Conservation (phyloP, 2,113 vertebrate genomes). For the Catagonus wagneri region DNA sequence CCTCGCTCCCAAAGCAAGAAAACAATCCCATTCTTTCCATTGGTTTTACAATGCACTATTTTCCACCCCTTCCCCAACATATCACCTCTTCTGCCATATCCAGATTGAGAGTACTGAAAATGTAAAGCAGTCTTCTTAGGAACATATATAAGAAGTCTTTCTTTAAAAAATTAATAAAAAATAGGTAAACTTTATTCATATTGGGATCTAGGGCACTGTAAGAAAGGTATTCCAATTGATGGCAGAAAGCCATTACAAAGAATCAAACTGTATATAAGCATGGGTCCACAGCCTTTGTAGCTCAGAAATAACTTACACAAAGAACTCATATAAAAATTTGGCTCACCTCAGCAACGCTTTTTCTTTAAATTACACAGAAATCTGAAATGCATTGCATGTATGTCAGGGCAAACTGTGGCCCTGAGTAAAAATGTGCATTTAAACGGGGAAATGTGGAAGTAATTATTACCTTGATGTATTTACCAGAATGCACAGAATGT, state of each 20-base stretch:
- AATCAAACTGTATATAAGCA: slow-evolving; percentile 25
- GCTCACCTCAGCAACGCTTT: slow-evolving; percentile 72
- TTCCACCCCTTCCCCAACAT: neutral
- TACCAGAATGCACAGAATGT: slow-evolving; percentile 76
- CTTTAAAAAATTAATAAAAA: slow-evolving; percentile 74
- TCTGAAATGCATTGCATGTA: slow-evolving; percentile 63
- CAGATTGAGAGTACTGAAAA: slow-evolving; percentile 70
- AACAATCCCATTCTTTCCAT: slow-evolving; percentile 46
- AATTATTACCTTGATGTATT: slow-evolving; percentile 70
- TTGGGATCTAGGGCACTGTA: slow-evolving; percentile 72
- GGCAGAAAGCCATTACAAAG: slow-evolving; percentile 53
- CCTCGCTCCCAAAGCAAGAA: slow-evolving; percentile 51
- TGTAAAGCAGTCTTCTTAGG: slow-evolving; percentile 65
- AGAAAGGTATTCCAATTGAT: slow-evolving; percentile 66
- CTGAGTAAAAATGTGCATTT: slow-evolving; percentile 73
- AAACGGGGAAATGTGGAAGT: slow-evolving; percentile 73
- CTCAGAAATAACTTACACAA: slow-evolving; percentile 70
- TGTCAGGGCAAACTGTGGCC: slow-evolving; percentile 72
- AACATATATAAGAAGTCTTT: slow-evolving; percentile 69
- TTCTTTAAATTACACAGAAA: slow-evolving; percentile 72
- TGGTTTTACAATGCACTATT: slow-evolving; percentile 43
- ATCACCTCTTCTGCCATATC: slow-evolving; percentile 73
- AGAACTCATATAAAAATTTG: slow-evolving; percentile 70
- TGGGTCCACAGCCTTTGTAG: slow-evolving; percentile 70
- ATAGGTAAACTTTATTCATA: slow-evolving; percentile 73